Base-by-base conservation (phyloP, 2,888 invertebrate species). In the Cyaniris semiargus region DNA sequence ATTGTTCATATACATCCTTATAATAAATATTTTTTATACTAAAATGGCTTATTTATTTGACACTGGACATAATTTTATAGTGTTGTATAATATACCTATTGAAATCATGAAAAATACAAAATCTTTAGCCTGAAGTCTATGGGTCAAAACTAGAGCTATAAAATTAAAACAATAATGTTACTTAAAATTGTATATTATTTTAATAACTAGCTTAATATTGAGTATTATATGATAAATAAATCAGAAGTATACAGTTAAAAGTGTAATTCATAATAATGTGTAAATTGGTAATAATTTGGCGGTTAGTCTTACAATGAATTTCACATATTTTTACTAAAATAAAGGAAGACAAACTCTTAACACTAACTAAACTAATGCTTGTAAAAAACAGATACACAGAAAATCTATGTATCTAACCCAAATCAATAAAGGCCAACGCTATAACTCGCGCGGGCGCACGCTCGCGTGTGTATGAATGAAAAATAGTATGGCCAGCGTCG, bases 11-110 rank as follows among this genome's bases (percentile, higher is more conserved):
- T 66, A 66, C 66, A 66, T 18, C 27, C 15, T 23, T 27, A 27
- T 21, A 89, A 86, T 90, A 89, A 89, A 90, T 89, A 87, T 88
- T 88, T 48, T 89, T 88, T 83, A 78, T 80, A 81, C 27, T 66
- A 27, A 15, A 15, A 66, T 31, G 27, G 15, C 23, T 4, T 66
- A 15, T 66, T 66, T 66, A 31, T 31, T 66, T 31, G 15, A 66
- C 15, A 13, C 27, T 6, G 15, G 2, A 66, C 27, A 15, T 66
- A 4, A 60, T 13, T 10, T 58, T 58, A 7, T 21, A 8, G 44
- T 44, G 10, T 44, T 13, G 34, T 13, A 10, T 44, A n/a, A n/a
- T n/a, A n/a, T n/a, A n/a, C n/a, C n/a, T n/a, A 13, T 44, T 44
- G 8, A 44, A 13, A 44, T 44, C 56, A 58, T 58, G 21, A 21